Evolutionary conservation across 2,888 invertebrate species (phyloP).

Genomic region (Ptilodon capucinus): DNA sequence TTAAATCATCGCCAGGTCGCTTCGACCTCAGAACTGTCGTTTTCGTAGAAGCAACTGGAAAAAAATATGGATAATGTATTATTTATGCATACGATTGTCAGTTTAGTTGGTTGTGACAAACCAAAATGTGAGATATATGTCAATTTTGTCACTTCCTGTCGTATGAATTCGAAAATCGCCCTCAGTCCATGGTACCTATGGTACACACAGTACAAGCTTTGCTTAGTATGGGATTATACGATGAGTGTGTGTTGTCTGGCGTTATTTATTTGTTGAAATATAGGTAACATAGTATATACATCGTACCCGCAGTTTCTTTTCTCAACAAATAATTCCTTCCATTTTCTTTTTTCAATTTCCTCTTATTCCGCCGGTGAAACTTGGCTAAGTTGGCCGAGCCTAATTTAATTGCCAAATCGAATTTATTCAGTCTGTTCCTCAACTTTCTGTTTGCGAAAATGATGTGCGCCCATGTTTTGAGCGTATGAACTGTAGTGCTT

Average conservation of each 20-base stretch:
- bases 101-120: too few relatives aligned
- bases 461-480: conserved; percentile 56
- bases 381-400: conserved; percentile 58
- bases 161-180: too few relatives aligned
- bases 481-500: conserved; percentile 43
- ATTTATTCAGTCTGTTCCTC: conserved; percentile 52
- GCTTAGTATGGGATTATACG: too few relatives aligned
- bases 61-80: too few relatives aligned
- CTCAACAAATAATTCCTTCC: conserved; percentile 49
- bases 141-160: too few relatives aligned
- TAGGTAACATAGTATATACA: too few relatives aligned
- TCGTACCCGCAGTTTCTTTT: conserved; percentile 43
- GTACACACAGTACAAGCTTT: too few relatives aligned
- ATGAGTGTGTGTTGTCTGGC: too few relatives aligned
- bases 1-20: conserved; percentile 48
- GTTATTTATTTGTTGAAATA: too few relatives aligned
- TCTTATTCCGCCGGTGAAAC: conserved; percentile 51
- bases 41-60: conserved; percentile 47
- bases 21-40: conserved; percentile 41
- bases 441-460: conserved; percentile 53
- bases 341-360: conserved; percentile 34
- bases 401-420: conserved; percentile 52
- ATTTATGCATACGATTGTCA: too few relatives aligned
- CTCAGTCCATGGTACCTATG: too few relatives aligned
- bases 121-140: too few relatives aligned